These are phyloP conservation scores for Sanderia malayensis DNA, from an alignment of 30 jellyfish, hydroid and myxozoan species.

Conservation along the genomic window DNA sequence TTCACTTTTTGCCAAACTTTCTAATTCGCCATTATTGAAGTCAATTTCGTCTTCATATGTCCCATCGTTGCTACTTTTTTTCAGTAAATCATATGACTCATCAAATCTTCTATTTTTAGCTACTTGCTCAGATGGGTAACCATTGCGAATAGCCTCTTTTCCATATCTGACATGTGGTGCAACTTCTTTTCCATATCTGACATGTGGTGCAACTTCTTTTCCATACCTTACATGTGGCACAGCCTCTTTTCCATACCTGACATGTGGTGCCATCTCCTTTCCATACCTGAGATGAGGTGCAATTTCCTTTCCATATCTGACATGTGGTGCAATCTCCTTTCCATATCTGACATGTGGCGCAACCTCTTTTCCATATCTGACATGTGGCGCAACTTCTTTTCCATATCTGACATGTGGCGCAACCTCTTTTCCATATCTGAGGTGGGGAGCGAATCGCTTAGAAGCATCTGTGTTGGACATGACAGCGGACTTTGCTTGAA, in stretches of 20 bases:
- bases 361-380: conserved; percentile 42
- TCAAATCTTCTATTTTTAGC: too few species aligned
- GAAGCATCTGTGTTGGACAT: too few species aligned
- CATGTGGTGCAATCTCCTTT: conserved; percentile 24
- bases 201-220: conserved; percentile 11
- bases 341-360: conserved; percentile 35
- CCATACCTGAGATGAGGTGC: conserved; percentile 42
- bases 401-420: conserved; percentile 27
- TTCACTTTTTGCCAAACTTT: not conserved
- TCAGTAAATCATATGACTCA: not conserved
- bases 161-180: conserved; percentile 31
- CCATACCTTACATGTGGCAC: conserved; percentile 36
- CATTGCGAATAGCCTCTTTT: too few species aligned
- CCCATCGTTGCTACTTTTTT: not conserved
- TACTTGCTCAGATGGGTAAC: too few species aligned
- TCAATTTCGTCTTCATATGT: not conserved
- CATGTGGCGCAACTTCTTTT: conserved; percentile 15
- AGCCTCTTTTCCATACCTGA: conserved; percentile 47
- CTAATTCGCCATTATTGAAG: not conserved
- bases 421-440: conserved; percentile 33
- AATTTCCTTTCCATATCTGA: conserved; percentile 32
- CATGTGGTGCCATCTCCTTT: conserved; percentile 28
- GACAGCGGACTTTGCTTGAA: too few species aligned
- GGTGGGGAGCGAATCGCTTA: too few species aligned
- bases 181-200: conserved; percentile 31